Evolutionary conservation across 2,113 vertebrate species (phyloP), one percentile per base, ranked within the genome.

Genomic region (Seriola quinqueradiata): DNA sequence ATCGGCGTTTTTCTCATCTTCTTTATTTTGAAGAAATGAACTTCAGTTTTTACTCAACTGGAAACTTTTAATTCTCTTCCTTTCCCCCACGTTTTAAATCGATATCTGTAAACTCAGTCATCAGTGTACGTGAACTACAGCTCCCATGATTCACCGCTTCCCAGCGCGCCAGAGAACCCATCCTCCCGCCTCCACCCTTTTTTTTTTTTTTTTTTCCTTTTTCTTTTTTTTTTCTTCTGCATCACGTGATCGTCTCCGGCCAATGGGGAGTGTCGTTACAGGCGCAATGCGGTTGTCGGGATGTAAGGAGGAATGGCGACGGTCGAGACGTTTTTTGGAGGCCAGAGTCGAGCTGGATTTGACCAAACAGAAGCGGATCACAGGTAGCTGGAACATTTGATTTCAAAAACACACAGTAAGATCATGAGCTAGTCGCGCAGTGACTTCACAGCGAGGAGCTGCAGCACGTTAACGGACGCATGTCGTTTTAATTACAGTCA

Each of bases 261-360:
- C 93, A 94, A 95, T 92, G 17, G 7, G 4, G 68, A 90, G 81
- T 83, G 81, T 87, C 87, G 94, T 95, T 95, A 94, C 94, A 95
- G 92, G 90, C 90, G 91, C 92, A 93, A 82, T 92, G 92, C 91
- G 84, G 92, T 14, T 75, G 55, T 90, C 55, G 82, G 90, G 92
- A 93, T 95, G 94, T 95, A 95, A 95, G 93, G 82, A 92, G 93
- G 75, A 95, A 95, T 95, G 94, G 95, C 95, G 94, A 92, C 95
- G 90, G 89, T 84, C 91, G 92, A 94, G 83, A 36, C 74, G 83
- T 38, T 82, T 79, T 84, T 84, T 75, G 85, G 85, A 87, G 80
- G 89, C 70, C 52, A 69, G 84, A 89, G 79, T 36, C 25, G 71
- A 75, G 82, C 80, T 48, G 76, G 73, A 69, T 84, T 68, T 66